Evolutionary conservation across 2,113 vertebrate genomes (phyloP).

Genomic region (Cavia aperea): DNA sequence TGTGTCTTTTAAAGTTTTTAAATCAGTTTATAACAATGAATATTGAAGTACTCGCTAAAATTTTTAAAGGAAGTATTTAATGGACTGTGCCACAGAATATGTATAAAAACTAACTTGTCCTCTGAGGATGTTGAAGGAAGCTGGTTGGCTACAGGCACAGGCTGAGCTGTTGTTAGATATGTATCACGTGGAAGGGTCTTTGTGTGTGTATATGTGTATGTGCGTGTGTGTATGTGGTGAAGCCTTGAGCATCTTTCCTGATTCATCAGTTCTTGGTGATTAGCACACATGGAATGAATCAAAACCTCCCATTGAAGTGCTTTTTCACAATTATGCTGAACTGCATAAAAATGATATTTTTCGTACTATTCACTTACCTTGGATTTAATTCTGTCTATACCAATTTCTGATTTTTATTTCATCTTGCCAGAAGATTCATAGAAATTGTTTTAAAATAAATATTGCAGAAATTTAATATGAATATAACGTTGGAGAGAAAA

Average conservation of each 20-base stretch:
- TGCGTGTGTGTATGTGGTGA: neutral
- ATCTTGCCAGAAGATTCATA: neutral
- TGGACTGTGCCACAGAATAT: neutral
- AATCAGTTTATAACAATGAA: neutral
- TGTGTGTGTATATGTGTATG: neutral
- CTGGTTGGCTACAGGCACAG: neutral
- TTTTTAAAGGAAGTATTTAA: neutral
- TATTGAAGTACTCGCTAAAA: neutral
- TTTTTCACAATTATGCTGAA: neutral
- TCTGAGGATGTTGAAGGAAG: neutral
- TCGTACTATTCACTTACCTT: neutral
- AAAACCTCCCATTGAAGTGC: neutral
- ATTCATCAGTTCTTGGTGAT: neutral
- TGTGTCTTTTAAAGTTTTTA: neutral
- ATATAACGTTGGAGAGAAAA: neutral
- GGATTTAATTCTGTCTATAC: neutral
- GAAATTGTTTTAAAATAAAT: slow-evolving; percentile 3
- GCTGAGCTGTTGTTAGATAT: neutral
- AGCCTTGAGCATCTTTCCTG: neutral
- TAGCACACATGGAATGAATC: neutral
- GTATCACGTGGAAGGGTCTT: neutral
- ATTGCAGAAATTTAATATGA: neutral
- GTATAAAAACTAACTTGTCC: neutral
- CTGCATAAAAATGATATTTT: slow-evolving; percentile 2
- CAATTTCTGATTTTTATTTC: neutral